Evolutionary conservation across 1,140 invertebrate species (phyloP).

Genomic region (Pogonognathellus flavescens): DNA sequence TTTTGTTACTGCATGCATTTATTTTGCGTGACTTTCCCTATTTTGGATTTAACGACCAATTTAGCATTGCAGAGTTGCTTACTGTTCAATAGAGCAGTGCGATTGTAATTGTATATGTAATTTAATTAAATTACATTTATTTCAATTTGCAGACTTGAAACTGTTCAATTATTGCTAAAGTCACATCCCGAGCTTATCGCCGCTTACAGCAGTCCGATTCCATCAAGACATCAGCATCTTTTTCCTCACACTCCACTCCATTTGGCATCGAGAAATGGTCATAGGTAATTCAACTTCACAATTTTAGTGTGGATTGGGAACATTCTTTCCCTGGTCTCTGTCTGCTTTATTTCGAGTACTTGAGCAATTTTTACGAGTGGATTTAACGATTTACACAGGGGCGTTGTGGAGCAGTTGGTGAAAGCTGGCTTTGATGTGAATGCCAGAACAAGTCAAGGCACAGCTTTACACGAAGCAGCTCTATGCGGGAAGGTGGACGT

Average conservation of each 20-base stretch:
- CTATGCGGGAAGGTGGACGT: constrained; percentile 94
- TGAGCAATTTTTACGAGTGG: neutral
- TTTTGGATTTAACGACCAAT: no score
- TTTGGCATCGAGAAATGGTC: constrained; percentile 92
- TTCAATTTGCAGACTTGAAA: constrained; percentile 79
- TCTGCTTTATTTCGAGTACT: neutral
- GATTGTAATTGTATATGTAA: no score
- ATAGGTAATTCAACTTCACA: constrained; percentile 79
- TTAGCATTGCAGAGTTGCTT: no score
- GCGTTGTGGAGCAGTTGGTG: constrained; percentile 86
- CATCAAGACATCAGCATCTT: constrained; percentile 68
- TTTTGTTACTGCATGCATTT: no score
- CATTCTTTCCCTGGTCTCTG: neutral
- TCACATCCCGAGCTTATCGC: constrained; percentile 84
- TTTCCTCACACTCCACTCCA: constrained; percentile 92
- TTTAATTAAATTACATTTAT: neutral
- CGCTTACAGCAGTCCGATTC: constrained; percentile 73
- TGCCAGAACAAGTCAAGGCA: constrained; percentile 87
- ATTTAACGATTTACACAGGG: constrained; percentile 71
- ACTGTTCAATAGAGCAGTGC: neutral
- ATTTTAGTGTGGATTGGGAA: neutral
- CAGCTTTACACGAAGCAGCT: constrained; percentile 94
- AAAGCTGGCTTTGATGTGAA: constrained; percentile 91
- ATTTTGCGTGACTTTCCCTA: no score
- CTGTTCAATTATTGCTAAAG: constrained; percentile 86